Evolutionary conservation across 2,113 vertebrate species (phyloP).

Genomic region (Colossoma macropomum): DNA sequence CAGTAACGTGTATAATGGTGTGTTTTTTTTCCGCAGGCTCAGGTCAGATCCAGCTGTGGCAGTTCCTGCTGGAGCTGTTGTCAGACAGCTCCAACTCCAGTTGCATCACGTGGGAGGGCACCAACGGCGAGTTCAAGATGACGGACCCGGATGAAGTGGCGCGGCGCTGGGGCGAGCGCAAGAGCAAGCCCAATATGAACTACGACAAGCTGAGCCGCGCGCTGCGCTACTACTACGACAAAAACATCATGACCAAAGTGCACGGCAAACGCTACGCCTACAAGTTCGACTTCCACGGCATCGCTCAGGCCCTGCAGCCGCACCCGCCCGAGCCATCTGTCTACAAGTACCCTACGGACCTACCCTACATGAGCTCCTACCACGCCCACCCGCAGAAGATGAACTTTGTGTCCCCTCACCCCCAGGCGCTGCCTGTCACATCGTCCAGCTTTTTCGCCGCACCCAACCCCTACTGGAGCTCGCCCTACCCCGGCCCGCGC

Average conservation of each 20-base stretch:
- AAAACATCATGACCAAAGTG: slow-evolving; percentile 94
- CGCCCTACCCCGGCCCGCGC: slow-evolving; percentile 85
- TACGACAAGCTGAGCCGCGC: slow-evolving; percentile 91
- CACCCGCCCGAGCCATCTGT: slow-evolving; percentile 86
- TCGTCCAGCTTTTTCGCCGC: slow-evolving; percentile 86
- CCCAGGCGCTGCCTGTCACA: slow-evolving; percentile 83
- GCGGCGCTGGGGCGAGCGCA: slow-evolving; percentile 87
- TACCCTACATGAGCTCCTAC: slow-evolving; percentile 88
- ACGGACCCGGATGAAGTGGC: slow-evolving; percentile 89
- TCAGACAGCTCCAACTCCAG: slow-evolving; percentile 87
- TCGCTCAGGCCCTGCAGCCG: slow-evolving; percentile 88
- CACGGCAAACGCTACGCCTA: slow-evolving; percentile 91
- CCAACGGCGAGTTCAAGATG: slow-evolving; percentile 91
- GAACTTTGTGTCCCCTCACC: slow-evolving; percentile 87
- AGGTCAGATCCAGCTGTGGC: slow-evolving; percentile 91
- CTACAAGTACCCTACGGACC: slow-evolving; percentile 89
- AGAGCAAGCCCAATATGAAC: slow-evolving; percentile 93
- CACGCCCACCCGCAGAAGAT: slow-evolving; percentile 89
- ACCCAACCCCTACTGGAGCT: slow-evolving; percentile 89
- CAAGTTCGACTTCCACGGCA: slow-evolving; percentile 93
- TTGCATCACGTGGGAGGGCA: slow-evolving; percentile 92
- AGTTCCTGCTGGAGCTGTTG: slow-evolving; percentile 88
- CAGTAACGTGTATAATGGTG: not conserved
- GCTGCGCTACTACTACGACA: slow-evolving; percentile 90
- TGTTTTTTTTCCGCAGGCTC: slow-evolving; percentile 73